Evolutionary conservation across 2,888 invertebrate genomes (phyloP).

Genomic region (Aplocera efformata): DNA sequence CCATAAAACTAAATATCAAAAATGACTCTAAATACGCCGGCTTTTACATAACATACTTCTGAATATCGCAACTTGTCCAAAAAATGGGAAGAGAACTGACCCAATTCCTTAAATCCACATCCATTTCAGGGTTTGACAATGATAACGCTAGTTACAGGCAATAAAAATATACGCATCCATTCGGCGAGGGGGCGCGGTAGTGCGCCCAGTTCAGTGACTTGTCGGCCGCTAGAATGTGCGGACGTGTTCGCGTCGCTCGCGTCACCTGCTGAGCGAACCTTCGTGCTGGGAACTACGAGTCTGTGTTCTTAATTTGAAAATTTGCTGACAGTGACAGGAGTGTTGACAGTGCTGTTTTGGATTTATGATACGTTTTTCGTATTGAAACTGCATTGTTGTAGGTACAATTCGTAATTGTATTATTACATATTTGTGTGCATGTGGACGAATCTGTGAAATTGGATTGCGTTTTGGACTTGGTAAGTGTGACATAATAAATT

Average conservation of each 20-base stretch:
- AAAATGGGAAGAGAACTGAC: conserved; percentile 45
- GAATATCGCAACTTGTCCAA: too few relatives aligned
- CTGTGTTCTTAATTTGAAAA: conserved; percentile 45
- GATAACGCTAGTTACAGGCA: conserved; percentile 59
- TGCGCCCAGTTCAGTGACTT: conserved; percentile 71
- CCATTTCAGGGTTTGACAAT: conserved; percentile 66
- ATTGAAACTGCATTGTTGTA: conserved; percentile 40
- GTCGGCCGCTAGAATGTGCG: conserved; percentile 47
- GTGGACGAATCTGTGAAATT: conserved; percentile 68
- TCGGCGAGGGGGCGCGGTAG: conserved; percentile 55
- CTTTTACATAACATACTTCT: conserved; percentile 4
- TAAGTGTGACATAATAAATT: conserved; percentile 44
- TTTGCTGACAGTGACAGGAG: conserved; percentile 67
- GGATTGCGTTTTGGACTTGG: conserved; percentile 76
- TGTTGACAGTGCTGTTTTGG: conserved; percentile 40
- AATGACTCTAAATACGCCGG: conserved; percentile 8
- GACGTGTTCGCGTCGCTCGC: conserved; percentile 44
- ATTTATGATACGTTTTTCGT: conserved; percentile 27
- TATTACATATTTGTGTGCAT: conserved; percentile 44
- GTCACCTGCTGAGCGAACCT: conserved; percentile 28
- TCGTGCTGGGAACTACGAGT: conserved; percentile 42
- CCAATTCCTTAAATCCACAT: conserved; percentile 63
- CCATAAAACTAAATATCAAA: conserved; percentile 11
- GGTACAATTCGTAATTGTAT: conserved; percentile 38
- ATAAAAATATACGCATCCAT: conserved; percentile 59